Conservation (phyloP, 2,797 vertebrate genomes). For the Pantherophis vulpinus region DNA sequence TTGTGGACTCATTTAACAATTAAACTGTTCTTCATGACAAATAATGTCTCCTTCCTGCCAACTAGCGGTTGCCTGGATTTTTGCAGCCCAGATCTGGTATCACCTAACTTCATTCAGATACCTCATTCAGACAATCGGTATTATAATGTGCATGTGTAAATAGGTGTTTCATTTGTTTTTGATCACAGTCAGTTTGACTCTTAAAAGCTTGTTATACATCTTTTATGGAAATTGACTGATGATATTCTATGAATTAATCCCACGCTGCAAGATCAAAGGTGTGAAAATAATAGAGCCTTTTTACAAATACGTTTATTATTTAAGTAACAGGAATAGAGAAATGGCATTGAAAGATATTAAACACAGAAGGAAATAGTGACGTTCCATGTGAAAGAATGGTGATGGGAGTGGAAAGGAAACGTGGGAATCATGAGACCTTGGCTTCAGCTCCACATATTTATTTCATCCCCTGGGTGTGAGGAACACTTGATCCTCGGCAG, state of each 20-base stretch:
- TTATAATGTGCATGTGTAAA: background rate
- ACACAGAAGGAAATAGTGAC: rapidly evolving
- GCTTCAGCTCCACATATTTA: conserved; percentile 13
- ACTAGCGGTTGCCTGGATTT: background rate
- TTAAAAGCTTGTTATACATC: background rate
- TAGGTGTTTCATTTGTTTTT: background rate
- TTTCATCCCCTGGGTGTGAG: conserved; percentile 1
- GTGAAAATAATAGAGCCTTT: background rate
- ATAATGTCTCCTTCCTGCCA: background rate
- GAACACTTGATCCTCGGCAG: background rate
- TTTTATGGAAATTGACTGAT: background rate
- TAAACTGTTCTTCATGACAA: background rate
- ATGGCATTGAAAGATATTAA: background rate
- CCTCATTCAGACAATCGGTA: background rate
- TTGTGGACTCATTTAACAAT: background rate
- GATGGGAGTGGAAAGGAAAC: background rate
- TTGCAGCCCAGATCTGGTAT: background rate
- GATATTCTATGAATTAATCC: background rate
- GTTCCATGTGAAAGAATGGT: background rate
- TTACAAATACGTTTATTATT: background rate
- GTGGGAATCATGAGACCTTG: conserved; percentile 15
- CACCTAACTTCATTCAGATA: background rate
- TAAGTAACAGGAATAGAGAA: background rate
- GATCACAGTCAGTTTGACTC: background rate
- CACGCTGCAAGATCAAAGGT: background rate